Conservation (phyloP, 2,113 vertebrate genomes). For the Python bivittatus region DNA sequence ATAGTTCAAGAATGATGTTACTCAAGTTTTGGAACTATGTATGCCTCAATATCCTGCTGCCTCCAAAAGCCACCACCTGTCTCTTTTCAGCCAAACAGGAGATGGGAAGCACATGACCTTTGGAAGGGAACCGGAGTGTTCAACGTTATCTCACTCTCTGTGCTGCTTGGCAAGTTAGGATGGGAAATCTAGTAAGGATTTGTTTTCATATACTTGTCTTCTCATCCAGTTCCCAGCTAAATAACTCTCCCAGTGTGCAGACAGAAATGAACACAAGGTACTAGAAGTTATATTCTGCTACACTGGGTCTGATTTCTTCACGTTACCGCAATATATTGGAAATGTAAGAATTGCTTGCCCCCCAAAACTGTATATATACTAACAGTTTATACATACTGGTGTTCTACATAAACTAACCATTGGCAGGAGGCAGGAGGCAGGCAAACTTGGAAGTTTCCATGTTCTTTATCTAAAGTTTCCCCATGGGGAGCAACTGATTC, state of each 20-base stretch:
- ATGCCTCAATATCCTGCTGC: background rate
- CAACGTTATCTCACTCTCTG: background rate
- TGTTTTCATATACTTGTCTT: background rate
- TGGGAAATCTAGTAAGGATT: background rate
- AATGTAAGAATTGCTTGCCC: background rate
- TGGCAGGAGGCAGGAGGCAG: background rate
- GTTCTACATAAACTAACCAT: background rate
- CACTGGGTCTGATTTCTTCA: background rate
- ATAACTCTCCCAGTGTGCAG: background rate
- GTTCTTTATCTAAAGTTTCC: conserved; percentile 1
- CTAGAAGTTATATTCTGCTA: background rate
- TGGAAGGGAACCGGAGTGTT: background rate
- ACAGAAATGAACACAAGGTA: background rate
- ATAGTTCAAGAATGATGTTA: background rate
- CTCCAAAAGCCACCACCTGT: conserved; percentile 5
- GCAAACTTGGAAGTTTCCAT: background rate
- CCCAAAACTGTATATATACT: background rate
- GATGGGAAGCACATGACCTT: background rate
- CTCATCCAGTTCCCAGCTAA: background rate
- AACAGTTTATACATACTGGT: background rate
- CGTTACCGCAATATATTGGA: background rate
- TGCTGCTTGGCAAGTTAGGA: background rate
- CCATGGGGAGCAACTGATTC: background rate
- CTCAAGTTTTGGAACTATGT: background rate
- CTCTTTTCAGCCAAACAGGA: background rate